Percentiles rank a stretch among this genome's conserved stretches.
Conservation (phyloP, 35 echinoderm and acorn worm genomes). For the Patiria miniata region DNA sequence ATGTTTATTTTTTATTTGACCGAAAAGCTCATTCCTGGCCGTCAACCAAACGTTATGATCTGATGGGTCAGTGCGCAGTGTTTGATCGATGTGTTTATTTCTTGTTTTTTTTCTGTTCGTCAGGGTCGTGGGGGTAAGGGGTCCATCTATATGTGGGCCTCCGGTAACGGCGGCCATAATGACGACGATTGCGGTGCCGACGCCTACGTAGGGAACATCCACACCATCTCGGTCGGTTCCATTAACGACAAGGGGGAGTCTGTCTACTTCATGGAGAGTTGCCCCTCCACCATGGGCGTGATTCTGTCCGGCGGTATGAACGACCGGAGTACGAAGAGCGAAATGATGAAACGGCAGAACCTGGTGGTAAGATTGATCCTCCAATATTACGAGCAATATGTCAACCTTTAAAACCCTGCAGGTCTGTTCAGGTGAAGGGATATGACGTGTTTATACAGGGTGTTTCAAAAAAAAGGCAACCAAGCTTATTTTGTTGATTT, state of each 20-base stretch:
- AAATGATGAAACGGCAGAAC: constrained; percentile 47
- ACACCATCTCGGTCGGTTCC: constrained; percentile 91
- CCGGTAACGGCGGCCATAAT: constrained; percentile 79
- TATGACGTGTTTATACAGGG: no score
- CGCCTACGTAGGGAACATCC: constrained; percentile 87
- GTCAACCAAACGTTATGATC: no score
- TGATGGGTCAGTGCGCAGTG: no score
- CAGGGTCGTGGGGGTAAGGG: constrained; percentile 96
- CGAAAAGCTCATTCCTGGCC: no score
- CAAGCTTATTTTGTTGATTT: no score
- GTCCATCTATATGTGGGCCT: constrained; percentile 94
- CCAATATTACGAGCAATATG: not conserved
- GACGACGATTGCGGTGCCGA: constrained; percentile 90
- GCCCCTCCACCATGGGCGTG: constrained; percentile 89
- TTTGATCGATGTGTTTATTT: no score
- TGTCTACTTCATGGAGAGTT: constrained; percentile 83
- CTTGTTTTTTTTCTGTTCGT: not conserved
- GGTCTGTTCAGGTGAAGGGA: no score
- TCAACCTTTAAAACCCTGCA: no score
- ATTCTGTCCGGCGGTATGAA: constrained; percentile 78
- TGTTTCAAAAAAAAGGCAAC: no score
- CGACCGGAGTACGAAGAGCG: not conserved
- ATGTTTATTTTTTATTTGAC: no score
- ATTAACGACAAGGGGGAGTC: constrained; percentile 78
- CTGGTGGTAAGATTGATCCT: constrained; percentile 64